Evolutionary conservation across 2,888 invertebrate species (phyloP).

Genomic region (Omphaloscelis lunosa): DNA sequence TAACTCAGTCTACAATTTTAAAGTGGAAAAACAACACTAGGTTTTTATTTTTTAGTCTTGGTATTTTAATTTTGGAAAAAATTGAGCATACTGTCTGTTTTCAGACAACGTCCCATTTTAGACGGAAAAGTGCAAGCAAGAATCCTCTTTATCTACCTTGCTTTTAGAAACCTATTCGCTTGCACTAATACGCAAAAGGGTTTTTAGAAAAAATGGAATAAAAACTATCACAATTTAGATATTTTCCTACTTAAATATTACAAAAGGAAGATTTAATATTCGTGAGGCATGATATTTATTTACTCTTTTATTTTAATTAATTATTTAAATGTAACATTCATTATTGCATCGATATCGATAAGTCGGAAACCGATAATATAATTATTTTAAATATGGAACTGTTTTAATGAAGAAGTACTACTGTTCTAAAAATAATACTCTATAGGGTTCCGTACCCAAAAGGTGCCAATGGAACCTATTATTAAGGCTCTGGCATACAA

Average conservation of each 20-base stretch:
- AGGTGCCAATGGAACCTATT: too few relatives aligned
- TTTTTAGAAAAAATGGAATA: slow-evolving; percentile 23
- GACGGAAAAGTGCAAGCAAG: neutral
- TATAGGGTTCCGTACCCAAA: too few relatives aligned
- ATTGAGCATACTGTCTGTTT: slow-evolving; percentile 45
- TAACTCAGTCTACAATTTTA: slow-evolving; percentile 42
- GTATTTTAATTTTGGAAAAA: slow-evolving; percentile 25
- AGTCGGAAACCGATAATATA: too few relatives aligned
- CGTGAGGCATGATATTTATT: slow-evolving; percentile 8
- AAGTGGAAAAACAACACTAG: neutral
- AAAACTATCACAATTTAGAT: slow-evolving; percentile 58
- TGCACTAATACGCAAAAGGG: neutral
- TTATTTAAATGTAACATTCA: slow-evolving; percentile 27
- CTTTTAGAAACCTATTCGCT: neutral
- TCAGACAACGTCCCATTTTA: slow-evolving; percentile 15
- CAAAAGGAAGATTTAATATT: slow-evolving; percentile 45
- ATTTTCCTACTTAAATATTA: slow-evolving; percentile 56
- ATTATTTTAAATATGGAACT: neutral
- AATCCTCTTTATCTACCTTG: neutral
- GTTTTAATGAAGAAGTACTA: too few relatives aligned
- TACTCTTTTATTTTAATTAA: slow-evolving; percentile 13
- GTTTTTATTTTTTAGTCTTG: slow-evolving; percentile 2
- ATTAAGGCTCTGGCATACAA: too few relatives aligned
- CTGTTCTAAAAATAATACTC: too few relatives aligned
- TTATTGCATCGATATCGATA: slow-evolving; percentile 16